Evolutionary conservation across 2,113 vertebrate genomes (phyloP).

Genomic region (Fulmarus glacialis): DNA sequence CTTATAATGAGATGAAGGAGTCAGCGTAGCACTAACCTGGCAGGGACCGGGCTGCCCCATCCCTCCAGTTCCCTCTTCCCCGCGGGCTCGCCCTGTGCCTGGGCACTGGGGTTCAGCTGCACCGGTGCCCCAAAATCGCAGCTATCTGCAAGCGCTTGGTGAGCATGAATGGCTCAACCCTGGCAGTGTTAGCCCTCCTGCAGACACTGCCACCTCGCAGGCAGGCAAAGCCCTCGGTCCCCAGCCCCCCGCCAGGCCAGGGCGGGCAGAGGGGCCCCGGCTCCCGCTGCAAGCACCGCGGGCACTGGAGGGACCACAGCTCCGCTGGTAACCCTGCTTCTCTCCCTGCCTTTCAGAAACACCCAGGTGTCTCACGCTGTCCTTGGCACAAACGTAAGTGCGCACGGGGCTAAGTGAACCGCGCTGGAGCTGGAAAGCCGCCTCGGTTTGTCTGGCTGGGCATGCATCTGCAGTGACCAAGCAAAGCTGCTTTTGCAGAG

Average conservation of each 20-base stretch:
- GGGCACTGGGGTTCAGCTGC: background rate
- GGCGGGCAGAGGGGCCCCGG: background rate
- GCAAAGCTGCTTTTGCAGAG: background rate
- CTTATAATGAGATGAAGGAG: background rate
- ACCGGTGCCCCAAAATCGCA: background rate
- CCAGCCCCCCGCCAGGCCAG: background rate
- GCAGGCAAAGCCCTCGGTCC: background rate
- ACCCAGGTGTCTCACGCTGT: constrained; percentile 74
- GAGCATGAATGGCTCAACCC: background rate
- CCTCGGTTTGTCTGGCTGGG: background rate
- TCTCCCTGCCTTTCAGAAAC: constrained; percentile 77
- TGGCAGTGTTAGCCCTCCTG: rapidly evolving
- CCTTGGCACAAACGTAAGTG: constrained; percentile 81
- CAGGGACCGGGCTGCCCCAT: background rate
- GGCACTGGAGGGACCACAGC: background rate
- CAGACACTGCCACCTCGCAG: background rate
- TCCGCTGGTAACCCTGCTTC: constrained; percentile 45
- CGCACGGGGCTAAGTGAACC: background rate
- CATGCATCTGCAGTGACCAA: background rate
- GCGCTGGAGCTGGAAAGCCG: background rate
- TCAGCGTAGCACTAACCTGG: background rate
- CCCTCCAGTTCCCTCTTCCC: background rate
- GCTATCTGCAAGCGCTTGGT: background rate
- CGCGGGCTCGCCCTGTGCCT: rapidly evolving
- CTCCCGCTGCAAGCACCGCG: rapidly evolving